A percentile compares a stretch with the other conserved stretches of the same genome.
Evolutionary conservation across 2,888 invertebrate genomes (phyloP).

Genomic region (Gisinianus flammeolus): DNA sequence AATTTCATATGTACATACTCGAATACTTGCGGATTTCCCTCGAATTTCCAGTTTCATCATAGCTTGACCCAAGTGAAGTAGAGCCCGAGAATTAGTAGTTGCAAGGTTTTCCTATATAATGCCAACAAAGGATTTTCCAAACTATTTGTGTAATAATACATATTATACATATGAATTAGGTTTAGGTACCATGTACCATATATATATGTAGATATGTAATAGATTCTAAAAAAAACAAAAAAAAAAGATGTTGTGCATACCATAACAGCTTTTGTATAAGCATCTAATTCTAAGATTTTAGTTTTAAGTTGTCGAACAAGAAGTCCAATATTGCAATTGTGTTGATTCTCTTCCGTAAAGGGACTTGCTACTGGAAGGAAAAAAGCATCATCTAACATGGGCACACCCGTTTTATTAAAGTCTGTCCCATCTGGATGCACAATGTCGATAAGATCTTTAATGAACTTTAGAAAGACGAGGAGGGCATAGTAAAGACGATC

Average conservation of each 20-base stretch:
- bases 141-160: background rate
- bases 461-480: conserved; percentile 33
- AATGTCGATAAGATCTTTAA: conserved; percentile 27
- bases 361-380: conserved; percentile 14
- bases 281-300: conserved; percentile 24
- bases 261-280: conserved; percentile 1
- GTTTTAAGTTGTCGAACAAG: conserved; percentile 26
- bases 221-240: background rate
- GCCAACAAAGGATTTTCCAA: no score
- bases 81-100: conserved; percentile 28
- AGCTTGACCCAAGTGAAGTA: conserved; percentile 27
- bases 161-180: no score
- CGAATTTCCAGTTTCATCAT: conserved; percentile 27
- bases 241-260: background rate
- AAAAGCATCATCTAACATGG: conserved; percentile 28
- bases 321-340: conserved; percentile 33
- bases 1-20: background rate
- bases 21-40: conserved; percentile 15
- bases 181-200: no score
- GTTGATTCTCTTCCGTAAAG: conserved; percentile 23
- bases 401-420: conserved; percentile 25
- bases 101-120: conserved; percentile 36
- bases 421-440: conserved; percentile 15
- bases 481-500: conserved; percentile 40
- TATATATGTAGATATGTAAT: background rate